Evolutionary conservation across 2,888 invertebrate species (phyloP).

Genomic region (Macaria notata): DNA sequence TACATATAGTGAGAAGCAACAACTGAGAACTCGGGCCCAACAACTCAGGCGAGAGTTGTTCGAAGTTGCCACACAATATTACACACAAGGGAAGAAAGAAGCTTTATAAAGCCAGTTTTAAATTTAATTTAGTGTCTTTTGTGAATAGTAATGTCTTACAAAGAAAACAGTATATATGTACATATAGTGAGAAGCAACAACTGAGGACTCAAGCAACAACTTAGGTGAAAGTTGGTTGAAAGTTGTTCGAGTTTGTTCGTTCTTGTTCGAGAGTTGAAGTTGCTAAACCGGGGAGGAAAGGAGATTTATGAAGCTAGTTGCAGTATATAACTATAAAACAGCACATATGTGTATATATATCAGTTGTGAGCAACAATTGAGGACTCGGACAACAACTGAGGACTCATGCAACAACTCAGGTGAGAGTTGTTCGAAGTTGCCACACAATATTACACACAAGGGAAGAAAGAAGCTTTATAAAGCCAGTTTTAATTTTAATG

Average conservation of each 20-base stretch:
- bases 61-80: slow-evolving; percentile 79
- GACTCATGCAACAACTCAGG: slow-evolving; percentile 82
- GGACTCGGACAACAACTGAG: slow-evolving; percentile 88
- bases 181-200: no score
- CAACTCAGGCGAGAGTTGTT: slow-evolving; percentile 82
- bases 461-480: slow-evolving; percentile 35
- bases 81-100: slow-evolving; percentile 42
- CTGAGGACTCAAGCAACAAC: no score
- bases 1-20: no score
- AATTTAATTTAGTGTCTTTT: no score
- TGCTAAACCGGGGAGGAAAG: slow-evolving; percentile 52
- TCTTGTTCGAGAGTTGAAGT: slow-evolving; percentile 56
- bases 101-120: slow-evolving; percentile 27
- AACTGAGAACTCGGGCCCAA: no score
- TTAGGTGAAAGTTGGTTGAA: slow-evolving; percentile 81
- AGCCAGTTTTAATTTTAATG: not conserved
- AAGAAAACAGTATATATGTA: no score
- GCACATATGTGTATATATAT: no score
- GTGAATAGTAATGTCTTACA: no score
- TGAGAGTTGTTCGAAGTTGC: slow-evolving; percentile 83
- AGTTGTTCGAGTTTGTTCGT: no score
- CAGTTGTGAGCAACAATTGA: slow-evolving; percentile 45
- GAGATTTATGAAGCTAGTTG: slow-evolving; percentile 28
- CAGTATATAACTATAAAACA: no score
- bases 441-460: slow-evolving; percentile 59